Conservation (phyloP, 2,113 vertebrate genomes). For the Nettapus auritus region DNA sequence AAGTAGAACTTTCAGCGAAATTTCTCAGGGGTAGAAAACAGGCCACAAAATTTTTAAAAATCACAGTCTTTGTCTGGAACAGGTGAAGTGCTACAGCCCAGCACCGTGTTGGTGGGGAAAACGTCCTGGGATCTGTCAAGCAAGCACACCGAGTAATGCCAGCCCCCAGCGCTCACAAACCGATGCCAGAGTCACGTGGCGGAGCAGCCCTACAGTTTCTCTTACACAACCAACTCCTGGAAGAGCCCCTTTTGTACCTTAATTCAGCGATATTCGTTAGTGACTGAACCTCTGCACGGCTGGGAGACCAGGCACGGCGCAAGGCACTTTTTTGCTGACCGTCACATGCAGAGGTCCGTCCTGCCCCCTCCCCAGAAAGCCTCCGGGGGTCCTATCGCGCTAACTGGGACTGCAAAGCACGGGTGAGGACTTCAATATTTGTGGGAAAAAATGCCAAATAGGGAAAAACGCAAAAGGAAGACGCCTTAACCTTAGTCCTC, state of each 20-base stretch:
- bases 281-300: background rate
- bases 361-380: background rate
- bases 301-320: background rate
- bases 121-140: background rate
- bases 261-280: background rate
- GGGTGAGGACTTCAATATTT: background rate
- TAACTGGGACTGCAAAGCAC: rapidly evolving
- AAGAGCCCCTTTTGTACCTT: background rate
- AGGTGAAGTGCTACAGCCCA: background rate
- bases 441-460: background rate
- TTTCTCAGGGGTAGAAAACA: slow-evolving; percentile 10
- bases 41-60: background rate
- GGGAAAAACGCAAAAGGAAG: background rate
- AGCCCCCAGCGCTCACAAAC: background rate
- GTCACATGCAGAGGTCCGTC: too few species aligned
- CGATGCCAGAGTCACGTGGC: background rate
- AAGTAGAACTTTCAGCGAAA: slow-evolving; percentile 41
- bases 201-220: background rate
- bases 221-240: background rate
- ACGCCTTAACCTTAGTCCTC: background rate
- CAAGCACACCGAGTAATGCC: background rate
- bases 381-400: background rate
- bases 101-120: background rate
- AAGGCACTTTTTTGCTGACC: background rate
- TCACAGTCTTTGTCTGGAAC: background rate